Evolutionary conservation across 2,113 vertebrate genomes (phyloP).

Genomic region (Chinchilla lanigera): DNA sequence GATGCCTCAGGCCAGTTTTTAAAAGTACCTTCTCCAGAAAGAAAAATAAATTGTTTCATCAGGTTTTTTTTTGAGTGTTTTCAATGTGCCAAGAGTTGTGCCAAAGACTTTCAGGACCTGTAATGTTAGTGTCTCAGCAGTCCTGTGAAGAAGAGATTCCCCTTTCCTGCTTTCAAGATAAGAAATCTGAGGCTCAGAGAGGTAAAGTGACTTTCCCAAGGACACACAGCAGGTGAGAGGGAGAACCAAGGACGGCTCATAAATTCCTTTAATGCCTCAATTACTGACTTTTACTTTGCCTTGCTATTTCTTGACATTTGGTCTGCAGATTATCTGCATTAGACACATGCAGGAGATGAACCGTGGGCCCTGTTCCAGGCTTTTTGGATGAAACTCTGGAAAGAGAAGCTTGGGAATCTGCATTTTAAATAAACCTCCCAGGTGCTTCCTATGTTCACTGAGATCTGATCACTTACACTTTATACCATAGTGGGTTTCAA

Average conservation of each 20-base stretch:
- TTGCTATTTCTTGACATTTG: not conserved
- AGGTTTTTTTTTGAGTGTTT: not conserved
- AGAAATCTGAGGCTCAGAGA: not conserved
- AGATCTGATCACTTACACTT: constrained; percentile 21
- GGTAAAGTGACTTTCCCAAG: not conserved
- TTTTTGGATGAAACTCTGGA: not conserved
- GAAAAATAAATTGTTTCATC: constrained; percentile 43
- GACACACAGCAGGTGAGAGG: not conserved
- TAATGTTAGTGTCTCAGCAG: not conserved
- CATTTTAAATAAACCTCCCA: constrained; percentile 35
- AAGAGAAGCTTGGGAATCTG: not conserved
- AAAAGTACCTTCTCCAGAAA: constrained; percentile 57
- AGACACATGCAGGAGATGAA: not conserved
- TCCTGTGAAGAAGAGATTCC: not conserved
- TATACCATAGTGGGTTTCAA: not conserved
- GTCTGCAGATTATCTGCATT: not conserved
- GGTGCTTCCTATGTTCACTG: not conserved
- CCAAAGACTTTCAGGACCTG: not conserved
- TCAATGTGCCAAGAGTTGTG: not conserved
- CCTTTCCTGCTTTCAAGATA: not conserved
- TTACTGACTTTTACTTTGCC: not conserved
- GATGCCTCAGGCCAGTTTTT: constrained; percentile 54
- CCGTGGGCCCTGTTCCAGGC: not conserved
- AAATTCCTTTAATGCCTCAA: not conserved
- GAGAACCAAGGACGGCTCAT: not conserved